Evolutionary conservation across 2,113 vertebrate species (phyloP).

Genomic region (Pandion haliaetus): DNA sequence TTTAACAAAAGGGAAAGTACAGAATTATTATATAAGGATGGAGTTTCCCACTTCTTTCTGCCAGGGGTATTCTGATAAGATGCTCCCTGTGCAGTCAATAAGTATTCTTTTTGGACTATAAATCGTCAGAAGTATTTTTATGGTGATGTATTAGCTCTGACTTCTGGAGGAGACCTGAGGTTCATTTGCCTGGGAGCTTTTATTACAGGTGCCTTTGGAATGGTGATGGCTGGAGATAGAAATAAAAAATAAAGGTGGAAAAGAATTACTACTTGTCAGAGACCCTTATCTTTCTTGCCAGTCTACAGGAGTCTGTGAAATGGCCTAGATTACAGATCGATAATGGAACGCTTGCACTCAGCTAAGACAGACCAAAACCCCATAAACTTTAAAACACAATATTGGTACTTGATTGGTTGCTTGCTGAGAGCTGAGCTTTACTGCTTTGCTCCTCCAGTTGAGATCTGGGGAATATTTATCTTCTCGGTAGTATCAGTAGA

Average conservation of each 20-base stretch:
- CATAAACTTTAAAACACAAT: not conserved
- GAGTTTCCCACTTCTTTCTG: not conserved
- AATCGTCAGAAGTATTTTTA: not conserved
- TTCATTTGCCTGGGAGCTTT: not conserved
- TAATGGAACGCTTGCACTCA: not conserved
- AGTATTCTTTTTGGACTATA: not conserved
- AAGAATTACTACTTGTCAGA: slow-evolving; percentile 20
- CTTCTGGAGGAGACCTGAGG: not conserved
- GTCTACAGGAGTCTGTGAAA: not conserved
- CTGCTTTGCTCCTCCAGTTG: not conserved
- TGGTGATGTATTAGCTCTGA: not conserved
- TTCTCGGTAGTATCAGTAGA: not conserved
- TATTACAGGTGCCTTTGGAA: slow-evolving; percentile 3
- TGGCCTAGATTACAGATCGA: not conserved
- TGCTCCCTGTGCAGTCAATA: not conserved
- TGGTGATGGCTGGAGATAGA: not conserved
- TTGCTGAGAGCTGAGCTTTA: not conserved
- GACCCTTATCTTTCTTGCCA: not conserved
- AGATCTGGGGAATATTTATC: not conserved
- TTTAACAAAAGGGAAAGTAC: not conserved
- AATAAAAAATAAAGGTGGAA: slow-evolving; percentile 17
- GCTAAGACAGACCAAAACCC: not conserved
- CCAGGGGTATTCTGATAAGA: not conserved
- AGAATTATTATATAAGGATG: not conserved
- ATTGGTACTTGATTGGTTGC: not conserved